Conservation (phyloP, 2,113 vertebrate genomes). For the Channa maculata region DNA sequence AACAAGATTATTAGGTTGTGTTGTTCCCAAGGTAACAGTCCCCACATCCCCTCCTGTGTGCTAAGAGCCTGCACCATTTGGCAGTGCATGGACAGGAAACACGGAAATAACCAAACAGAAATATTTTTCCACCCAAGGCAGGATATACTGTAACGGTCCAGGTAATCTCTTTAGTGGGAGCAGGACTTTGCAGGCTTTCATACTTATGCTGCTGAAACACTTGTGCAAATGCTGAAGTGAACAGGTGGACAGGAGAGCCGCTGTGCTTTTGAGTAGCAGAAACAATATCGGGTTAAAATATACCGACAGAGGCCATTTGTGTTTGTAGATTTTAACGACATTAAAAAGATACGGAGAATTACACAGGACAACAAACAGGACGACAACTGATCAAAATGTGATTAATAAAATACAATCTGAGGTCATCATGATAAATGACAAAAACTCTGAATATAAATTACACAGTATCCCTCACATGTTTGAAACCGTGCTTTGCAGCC, state of each 20-base stretch:
- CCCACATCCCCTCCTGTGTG: background rate
- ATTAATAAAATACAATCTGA: constrained; percentile 1
- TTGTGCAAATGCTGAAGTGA: background rate
- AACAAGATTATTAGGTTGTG: constrained; percentile 32
- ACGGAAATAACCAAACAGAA: constrained; percentile 15
- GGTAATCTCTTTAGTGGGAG: constrained; percentile 37
- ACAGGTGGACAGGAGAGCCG: constrained; percentile 1
- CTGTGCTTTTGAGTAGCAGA: constrained; percentile 7
- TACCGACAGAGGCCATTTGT: background rate
- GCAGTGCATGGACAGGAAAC: constrained; percentile 1
- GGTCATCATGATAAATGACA: background rate
- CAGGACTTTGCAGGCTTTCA: constrained; percentile 1
- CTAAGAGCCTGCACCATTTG: constrained; percentile 4
- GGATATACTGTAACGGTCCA: constrained; percentile 1
- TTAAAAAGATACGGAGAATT: no score
- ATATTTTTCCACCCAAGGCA: constrained; percentile 1
- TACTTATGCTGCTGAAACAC: background rate
- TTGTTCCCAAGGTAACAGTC: constrained; percentile 64
- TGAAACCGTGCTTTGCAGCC: constrained; percentile 18
- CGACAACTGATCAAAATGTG: constrained; percentile 6
- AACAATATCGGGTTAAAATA: background rate
- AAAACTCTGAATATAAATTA: constrained; percentile 1
- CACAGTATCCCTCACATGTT: constrained; percentile 6
- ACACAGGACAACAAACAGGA: constrained; percentile 1
- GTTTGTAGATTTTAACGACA: background rate